These are phyloP conservation scores for Pollimyrus isidori DNA, from an alignment of 2,113 vertebrate genomes.

Conservation along the genomic window DNA sequence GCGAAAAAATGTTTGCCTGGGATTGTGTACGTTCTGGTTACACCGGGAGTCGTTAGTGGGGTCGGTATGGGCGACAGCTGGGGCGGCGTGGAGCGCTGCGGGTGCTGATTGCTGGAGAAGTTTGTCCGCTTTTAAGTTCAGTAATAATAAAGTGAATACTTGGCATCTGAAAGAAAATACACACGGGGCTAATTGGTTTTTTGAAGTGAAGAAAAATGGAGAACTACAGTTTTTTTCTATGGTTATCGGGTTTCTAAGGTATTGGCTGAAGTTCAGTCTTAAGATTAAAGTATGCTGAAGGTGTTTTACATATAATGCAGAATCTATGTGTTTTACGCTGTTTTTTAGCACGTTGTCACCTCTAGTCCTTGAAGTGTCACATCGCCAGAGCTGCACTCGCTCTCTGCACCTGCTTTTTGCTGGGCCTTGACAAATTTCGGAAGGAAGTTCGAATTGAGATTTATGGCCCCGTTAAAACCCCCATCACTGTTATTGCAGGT, in stretches of 20 bases:
- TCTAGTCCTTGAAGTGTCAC: background rate
- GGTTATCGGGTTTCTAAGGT: background rate
- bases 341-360: background rate
- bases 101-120: background rate
- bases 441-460: background rate
- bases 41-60: background rate
- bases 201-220: slow-evolving; percentile 1
- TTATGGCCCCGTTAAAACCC: background rate
- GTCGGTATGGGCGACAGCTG: background rate
- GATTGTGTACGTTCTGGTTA: background rate
- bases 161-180: background rate
- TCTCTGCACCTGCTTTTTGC: background rate
- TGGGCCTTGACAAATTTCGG: background rate
- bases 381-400: background rate
- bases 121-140: background rate
- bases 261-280: background rate
- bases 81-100: background rate
- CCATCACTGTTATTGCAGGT: background rate
- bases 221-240: background rate
- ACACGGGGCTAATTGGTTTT: background rate
- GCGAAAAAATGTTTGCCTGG: background rate
- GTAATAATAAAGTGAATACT: background rate
- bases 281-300: background rate
- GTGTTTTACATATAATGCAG: background rate
- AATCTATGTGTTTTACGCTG: background rate